A percentile compares a stretch with the other conserved stretches of the same genome.
Conservation (phyloP, 2,113 vertebrate species). For the Barbus barbus region DNA sequence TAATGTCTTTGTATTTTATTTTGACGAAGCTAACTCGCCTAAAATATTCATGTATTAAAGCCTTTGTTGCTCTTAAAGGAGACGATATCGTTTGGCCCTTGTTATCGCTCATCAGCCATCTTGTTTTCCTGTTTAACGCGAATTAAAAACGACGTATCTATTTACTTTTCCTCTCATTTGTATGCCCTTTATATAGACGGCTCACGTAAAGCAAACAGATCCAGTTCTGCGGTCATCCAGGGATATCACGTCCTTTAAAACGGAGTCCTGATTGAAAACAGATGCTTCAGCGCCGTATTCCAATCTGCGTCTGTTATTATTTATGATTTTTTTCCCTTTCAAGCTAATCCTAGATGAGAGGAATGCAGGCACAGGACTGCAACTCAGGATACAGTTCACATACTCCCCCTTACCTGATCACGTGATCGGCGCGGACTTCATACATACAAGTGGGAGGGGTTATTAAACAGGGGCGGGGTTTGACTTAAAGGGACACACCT, state of each 20-base stretch:
- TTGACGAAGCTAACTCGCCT: conserved; percentile 39
- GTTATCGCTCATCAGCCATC: conserved; percentile 51
- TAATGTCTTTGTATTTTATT: conserved; percentile 43
- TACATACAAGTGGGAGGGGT: conserved; percentile 65
- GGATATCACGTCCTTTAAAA: conserved; percentile 54
- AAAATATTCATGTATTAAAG: conserved; percentile 56
- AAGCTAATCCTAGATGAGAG: conserved; percentile 51
- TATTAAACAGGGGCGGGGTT: conserved; percentile 35
- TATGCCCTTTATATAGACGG: conserved; percentile 54
- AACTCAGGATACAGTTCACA: conserved; percentile 66
- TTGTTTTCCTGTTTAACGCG: conserved; percentile 46
- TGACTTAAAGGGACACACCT: conserved; percentile 52
- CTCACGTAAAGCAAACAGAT: conserved; percentile 38
- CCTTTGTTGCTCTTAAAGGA: conserved; percentile 63
- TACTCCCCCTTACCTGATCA: conserved; percentile 63
- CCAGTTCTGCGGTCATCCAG: conserved; percentile 46
- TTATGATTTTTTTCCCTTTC: conserved; percentile 48
- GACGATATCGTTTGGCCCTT: conserved; percentile 54
- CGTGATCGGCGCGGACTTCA: conserved; percentile 68
- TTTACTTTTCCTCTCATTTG: conserved; percentile 68
- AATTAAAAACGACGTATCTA: conserved; percentile 66
- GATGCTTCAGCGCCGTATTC: conserved; percentile 44
- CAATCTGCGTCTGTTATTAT: conserved; percentile 50
- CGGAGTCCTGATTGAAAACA: conserved; percentile 51
- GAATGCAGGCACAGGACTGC: conserved; percentile 59